Base-by-base conservation (phyloP, 2,888 invertebrate genomes). In the Pteria penguin region DNA sequence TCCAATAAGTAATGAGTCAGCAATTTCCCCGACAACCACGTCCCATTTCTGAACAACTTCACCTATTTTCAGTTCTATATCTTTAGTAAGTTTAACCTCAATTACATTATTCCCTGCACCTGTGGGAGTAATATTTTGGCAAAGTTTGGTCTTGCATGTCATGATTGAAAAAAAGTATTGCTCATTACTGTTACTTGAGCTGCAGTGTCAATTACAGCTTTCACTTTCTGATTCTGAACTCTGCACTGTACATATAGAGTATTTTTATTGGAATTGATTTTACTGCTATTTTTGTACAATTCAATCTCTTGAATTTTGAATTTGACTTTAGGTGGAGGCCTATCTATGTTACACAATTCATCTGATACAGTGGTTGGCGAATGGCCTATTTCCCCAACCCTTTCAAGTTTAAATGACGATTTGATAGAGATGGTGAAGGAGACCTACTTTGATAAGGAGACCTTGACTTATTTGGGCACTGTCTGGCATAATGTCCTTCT, bases 161-260 rank as follows among this genome's bases (percentile, higher is more conserved):
- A 55, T 11, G 8, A 29, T 5, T 4, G 4, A 27, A 36, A 60
- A 5, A 60, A 36, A 26, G 54, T 45, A 18, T n/a, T 31, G 2
- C 54, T 52, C 1, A 71, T 11, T 3, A 66, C 66, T 11, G 66
- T 29, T 18, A 66, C 55, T 54, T 54, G 66, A n/a, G 66, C 66
- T 54, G 66, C 55, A 1, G 65, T 65, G 32, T 65, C 65, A 5
- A 65, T 36, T 4, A 65, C 65, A 26, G 26, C 55, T 29, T 45
- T 24, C 3, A 11, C 8, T 54, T 27, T 27, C 1, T 29, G 27
- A 54, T 66, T 66, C 27, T 61, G 4, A 5, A 54, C 31, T 27
- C 3, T 24, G 4, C 29, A 36, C 18, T 36, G 66, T n/a, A 66
- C 27, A 61, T 61, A 61, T 22, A 27, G 27, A 26, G 54, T 45